Conservation (phyloP, 2,888 invertebrate species). For the Mantis religiosa region DNA sequence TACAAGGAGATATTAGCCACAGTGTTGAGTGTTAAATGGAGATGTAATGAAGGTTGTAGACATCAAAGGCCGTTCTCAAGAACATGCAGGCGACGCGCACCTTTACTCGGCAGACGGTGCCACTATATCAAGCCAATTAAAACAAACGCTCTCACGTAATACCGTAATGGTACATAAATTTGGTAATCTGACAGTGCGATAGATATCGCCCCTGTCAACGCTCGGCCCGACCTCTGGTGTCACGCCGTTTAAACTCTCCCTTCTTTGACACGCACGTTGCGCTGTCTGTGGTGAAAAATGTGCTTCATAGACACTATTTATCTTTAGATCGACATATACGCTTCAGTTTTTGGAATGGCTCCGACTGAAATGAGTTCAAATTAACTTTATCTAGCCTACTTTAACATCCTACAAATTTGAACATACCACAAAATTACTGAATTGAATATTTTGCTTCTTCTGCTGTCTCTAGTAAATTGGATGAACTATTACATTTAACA, state of each 20-base stretch:
- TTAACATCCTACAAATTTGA: neutral
- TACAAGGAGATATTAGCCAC: no score
- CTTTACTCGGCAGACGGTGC: neutral
- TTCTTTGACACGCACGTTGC: neutral
- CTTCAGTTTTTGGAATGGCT: neutral
- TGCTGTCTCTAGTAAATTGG: no score
- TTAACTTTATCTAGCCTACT: neutral
- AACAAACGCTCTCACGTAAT: neutral
- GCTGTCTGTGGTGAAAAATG: neutral
- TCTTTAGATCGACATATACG: neutral
- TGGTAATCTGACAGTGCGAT: neutral
- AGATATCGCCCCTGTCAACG: neutral
- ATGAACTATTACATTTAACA: no score
- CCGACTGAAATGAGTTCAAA: neutral
- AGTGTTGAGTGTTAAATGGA: no score
- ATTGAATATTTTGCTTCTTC: no score
- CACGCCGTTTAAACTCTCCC: neutral
- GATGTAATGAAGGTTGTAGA: no score
- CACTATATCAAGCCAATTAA: neutral
- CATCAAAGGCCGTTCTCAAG: no score
- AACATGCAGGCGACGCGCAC: neutral
- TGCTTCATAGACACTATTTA: neutral
- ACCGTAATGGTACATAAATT: neutral
- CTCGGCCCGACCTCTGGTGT: neutral
- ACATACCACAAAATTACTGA: no score